A percentile compares a stretch with the other conserved stretches of the same genome.
Evolutionary conservation across 2,797 vertebrate genomes (phyloP).

Genomic region (Apodemus agrarius): DNA sequence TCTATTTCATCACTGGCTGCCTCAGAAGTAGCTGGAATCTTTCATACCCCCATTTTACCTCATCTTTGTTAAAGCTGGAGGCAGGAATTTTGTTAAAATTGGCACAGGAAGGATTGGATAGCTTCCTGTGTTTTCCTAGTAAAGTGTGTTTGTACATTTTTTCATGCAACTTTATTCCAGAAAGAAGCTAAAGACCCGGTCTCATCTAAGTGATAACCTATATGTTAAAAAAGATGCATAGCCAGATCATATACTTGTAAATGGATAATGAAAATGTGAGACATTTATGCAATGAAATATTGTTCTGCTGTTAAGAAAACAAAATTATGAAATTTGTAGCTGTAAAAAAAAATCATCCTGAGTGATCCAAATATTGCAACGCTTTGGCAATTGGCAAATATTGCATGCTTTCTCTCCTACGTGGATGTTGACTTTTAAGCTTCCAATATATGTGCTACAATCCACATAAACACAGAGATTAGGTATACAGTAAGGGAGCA

Average conservation of each 20-base stretch:
- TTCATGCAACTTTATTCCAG: background rate
- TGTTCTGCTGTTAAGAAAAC: background rate
- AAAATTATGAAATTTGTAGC: background rate
- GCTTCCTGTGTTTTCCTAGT: background rate
- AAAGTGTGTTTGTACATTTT: background rate
- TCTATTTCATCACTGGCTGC: background rate
- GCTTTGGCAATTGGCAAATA: too few species aligned
- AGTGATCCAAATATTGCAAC: too few species aligned
- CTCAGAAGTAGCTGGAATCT: conserved; percentile 8
- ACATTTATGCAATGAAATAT: background rate
- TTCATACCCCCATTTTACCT: background rate
- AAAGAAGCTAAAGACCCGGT: background rate
- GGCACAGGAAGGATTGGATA: background rate
- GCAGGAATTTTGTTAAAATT: background rate
- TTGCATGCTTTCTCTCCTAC: background rate
- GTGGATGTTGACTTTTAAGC: background rate
- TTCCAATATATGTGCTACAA: background rate
- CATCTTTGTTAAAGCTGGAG: conserved; percentile 14
- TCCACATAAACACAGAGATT: background rate
- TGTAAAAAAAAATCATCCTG: background rate
- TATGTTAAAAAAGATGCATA: background rate
- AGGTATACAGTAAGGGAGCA: background rate
- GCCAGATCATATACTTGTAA: background rate
- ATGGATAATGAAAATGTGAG: background rate
- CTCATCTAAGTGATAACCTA: background rate